Conservation (phyloP, 2,797 vertebrate species). For the Anniella stebbinsi region DNA sequence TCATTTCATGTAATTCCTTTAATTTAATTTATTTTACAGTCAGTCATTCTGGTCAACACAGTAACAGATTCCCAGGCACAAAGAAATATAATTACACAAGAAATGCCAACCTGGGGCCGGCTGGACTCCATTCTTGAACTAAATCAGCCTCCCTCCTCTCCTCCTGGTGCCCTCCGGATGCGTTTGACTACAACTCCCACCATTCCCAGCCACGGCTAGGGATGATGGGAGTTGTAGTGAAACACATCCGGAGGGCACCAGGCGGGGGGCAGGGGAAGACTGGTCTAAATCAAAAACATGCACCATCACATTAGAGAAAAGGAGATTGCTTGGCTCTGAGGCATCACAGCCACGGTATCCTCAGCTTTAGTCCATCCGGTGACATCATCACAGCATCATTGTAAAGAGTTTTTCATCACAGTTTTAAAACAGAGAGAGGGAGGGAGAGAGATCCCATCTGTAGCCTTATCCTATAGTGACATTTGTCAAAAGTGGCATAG, state of each 20-base stretch:
- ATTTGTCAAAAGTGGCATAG: background rate
- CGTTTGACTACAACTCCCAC: background rate
- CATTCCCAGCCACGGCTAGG: background rate
- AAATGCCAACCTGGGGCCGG: background rate
- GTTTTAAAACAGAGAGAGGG: background rate
- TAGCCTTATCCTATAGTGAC: background rate
- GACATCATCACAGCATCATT: background rate
- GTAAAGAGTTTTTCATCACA: background rate
- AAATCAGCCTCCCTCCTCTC: background rate
- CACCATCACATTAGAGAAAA: background rate
- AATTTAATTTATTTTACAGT: conserved; percentile 32
- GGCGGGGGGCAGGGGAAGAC: background rate
- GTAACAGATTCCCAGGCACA: conserved; percentile 1
- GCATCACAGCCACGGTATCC: background rate
- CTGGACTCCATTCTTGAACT: background rate
- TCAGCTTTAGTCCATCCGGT: background rate
- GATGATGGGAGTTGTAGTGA: background rate
- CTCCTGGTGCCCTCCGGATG: background rate
- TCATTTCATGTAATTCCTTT: too few species aligned
- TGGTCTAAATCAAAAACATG: background rate
- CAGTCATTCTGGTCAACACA: background rate
- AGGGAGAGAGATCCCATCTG: background rate
- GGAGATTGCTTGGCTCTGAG: background rate
- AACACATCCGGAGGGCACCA: background rate
- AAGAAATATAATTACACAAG: background rate